Evolutionary conservation across 2,113 vertebrate genomes (phyloP), one percentile per base, ranked within the genome.

Genomic region (Cyrtonyx montezumae): DNA sequence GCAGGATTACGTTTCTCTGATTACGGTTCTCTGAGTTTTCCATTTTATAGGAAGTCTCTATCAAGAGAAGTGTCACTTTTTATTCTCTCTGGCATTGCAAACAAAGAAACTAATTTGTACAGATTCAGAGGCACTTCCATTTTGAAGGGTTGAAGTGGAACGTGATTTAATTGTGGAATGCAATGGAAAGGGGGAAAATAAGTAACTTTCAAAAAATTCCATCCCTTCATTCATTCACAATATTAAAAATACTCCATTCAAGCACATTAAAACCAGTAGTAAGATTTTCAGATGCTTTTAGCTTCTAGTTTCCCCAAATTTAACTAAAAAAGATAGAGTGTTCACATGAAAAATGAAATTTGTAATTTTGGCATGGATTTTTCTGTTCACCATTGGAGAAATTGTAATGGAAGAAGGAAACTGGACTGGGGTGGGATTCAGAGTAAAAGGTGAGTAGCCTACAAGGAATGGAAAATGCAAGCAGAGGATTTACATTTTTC

Each of bases 261-360:
- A 76, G 10, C 42, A 5, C 8, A 40, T 51, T 56, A 69, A 79
- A 91, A 79, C 11, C 6, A 70, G n/a, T 14, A n/a, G 2, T 26
- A 49, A 68, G 4, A 55, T 94, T 95, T 83, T 32, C 48, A 84
- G 49, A 85, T 6, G 80, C 30, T 77, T 83, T 65, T 75, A 43
- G 17, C 20, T 75, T 87, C 58, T 68, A 28, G 42, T 62, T 79
- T 76, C 70, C 37, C 17, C 59, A 37, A 53, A 49, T 63, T 73
- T 76, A 8, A 10, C 37, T 74, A 32, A 46, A 66, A 22, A 69
- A 78, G 65, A 30, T 3, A 21, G 22, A 43, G 18, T 17, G 8
- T 87, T 75, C 15, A 36, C 7, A 61, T 21, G 15, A 81, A 37
- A 25, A 61, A 30, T 11, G 1, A 61, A 40, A 28, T n/a, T 42